These are phyloP conservation scores for Tenthredo mesomela DNA, from an alignment of 2,888 invertebrate genomes.

Conservation along the genomic window DNA sequence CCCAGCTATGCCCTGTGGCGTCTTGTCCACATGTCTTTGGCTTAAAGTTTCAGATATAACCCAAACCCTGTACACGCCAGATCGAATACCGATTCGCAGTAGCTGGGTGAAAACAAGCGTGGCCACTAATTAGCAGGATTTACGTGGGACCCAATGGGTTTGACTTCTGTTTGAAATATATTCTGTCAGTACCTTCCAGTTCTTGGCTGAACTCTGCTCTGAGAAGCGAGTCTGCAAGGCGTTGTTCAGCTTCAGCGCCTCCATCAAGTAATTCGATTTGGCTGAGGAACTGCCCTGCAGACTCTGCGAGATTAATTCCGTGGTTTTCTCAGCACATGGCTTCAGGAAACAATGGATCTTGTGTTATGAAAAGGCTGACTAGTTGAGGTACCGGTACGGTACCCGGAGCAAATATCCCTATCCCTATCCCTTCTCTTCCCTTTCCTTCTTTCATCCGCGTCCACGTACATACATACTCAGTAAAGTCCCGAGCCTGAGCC, in stretches of 20 bases:
- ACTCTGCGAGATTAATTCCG: background rate
- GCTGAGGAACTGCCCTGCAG: background rate
- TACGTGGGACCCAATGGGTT: background rate
- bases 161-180: background rate
- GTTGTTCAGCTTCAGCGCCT: background rate
- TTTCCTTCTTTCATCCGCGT: constrained; percentile 1
- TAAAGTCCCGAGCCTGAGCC: background rate
- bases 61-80: background rate
- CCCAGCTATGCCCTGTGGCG: background rate
- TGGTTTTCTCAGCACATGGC: constrained; percentile 25
- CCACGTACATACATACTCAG: background rate
- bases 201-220: background rate
- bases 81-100: constrained; percentile 17
- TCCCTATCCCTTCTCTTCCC: constrained; percentile 5
- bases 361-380: constrained; percentile 40
- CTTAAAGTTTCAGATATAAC: background rate
- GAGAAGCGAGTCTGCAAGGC: background rate
- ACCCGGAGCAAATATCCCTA: constrained; percentile 31
- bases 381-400: constrained; percentile 1
- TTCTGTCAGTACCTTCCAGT: background rate
- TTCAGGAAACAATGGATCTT: constrained; percentile 42
- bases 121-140: constrained; percentile 39
- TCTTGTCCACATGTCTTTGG: background rate
- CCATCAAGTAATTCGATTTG: background rate
- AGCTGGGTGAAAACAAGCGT: background rate